Evolutionary conservation across 2,888 invertebrate genomes (phyloP).

Genomic region (Stenodema calcarata): DNA sequence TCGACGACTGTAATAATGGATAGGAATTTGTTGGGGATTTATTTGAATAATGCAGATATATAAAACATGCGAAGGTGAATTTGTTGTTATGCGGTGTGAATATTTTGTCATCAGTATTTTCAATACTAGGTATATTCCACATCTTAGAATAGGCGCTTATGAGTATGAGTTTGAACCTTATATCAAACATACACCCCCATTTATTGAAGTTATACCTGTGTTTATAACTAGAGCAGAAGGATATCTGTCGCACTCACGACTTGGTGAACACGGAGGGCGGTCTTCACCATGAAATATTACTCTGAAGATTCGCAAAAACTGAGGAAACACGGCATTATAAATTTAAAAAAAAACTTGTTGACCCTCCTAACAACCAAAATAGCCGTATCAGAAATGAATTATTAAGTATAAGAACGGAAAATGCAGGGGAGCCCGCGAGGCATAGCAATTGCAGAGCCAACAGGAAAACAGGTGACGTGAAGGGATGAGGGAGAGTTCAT

Average conservation of each 20-base stretch:
- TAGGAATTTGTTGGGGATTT: no score
- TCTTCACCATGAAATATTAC: neutral
- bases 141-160: no score
- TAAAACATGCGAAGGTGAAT: no score
- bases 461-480: neutral
- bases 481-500: constrained; percentile 1
- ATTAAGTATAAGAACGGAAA: neutral
- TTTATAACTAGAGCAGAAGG: no score
- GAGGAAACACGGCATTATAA: neutral
- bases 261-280: neutral
- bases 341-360: neutral
- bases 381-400: neutral
- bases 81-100: no score
- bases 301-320: neutral
- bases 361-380: neutral
- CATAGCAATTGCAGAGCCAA: constrained; percentile 2
- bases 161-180: no score
- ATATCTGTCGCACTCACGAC: neutral
- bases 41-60: no score
- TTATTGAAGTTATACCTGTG: no score
- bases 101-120: no score
- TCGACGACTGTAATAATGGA: no score
- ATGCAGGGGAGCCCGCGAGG: neutral
- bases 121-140: no score
- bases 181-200: no score